Conservation (phyloP, 2,888 invertebrate genomes). For the Coelinius sp. region DNA sequence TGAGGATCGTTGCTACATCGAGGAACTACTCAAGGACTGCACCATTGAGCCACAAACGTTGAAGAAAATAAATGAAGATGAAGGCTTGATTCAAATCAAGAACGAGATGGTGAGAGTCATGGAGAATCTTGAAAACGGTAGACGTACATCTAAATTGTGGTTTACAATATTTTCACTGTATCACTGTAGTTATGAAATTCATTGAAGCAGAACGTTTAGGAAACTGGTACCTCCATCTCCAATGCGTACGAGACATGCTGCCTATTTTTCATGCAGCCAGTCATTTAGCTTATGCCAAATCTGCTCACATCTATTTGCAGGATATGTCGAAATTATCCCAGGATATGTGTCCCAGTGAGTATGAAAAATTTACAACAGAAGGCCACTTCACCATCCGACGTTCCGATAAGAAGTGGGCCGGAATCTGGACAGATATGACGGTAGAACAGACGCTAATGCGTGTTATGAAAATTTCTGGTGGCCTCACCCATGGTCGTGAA, state of each 20-base stretch:
- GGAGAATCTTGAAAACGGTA: not conserved
- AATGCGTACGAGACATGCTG: too few relatives aligned
- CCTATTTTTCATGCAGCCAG: constrained; percentile 55
- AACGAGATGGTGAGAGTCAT: not conserved
- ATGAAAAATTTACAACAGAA: not conserved
- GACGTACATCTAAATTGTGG: not conserved
- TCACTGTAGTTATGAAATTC: constrained; percentile 1
- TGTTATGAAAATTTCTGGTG: too few relatives aligned
- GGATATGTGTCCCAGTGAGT: not conserved
- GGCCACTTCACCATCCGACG: too few relatives aligned
- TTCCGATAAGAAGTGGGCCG: too few relatives aligned
- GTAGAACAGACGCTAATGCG: too few relatives aligned
- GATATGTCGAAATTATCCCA: constrained; percentile 3
- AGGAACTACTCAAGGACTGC: not conserved
- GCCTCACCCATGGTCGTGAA: too few relatives aligned
- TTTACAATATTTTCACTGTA: not conserved
- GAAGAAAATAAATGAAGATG: constrained; percentile 3
- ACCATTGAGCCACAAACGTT: not conserved
- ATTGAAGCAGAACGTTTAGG: constrained; percentile 1
- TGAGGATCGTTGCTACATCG: not conserved
- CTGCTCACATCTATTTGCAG: constrained; percentile 53
- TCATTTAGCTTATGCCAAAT: constrained; percentile 57
- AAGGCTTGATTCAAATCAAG: not conserved
- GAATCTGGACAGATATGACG: too few relatives aligned
- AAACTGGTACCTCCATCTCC: not conserved